Evolutionary conservation across 2,113 vertebrate species (phyloP), one percentile per base, ranked within the genome.

Genomic region (Procavia capensis): DNA sequence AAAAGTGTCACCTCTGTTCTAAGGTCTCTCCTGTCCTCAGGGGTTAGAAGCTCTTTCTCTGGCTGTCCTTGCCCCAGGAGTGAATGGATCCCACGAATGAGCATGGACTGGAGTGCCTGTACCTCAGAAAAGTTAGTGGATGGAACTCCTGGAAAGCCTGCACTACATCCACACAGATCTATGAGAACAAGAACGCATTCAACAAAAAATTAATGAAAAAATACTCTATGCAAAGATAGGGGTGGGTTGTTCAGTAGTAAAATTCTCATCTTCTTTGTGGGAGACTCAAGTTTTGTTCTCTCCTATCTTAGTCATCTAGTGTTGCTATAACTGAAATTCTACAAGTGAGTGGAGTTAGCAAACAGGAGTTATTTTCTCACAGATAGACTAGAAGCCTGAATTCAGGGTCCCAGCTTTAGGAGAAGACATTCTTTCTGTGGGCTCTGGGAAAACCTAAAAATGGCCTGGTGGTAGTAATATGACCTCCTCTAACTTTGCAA

Each of bases 171-270:
- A 27, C 1, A 3, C 7, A 2, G 10, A 22, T 16, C 24, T 34
- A 1, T 16, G 27, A 50, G 27, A 27, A 3, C 27, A 2, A 63
- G 7, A 22, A 0, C 0, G 29, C 6, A 29, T n/a, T 39, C 63
- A 24, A 16, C 2, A 29, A 50, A 29, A n/a, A n/a, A 2, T 4
- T 7, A 16, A 45, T 4, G 1, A 41, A 54, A 36, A 9, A 41
- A 59, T 50, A 31, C 17, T 43, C 16, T 50, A 9, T 34, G 45
- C 45, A 45, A 70, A 70, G 68, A 34, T 66, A 27, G 63, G 31
- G 31, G 63, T 11, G 34, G 63, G 6, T 70, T 34, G n/a, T 17
- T 36, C n/a, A 36, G 34, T 70, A n/a, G 34, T 36, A 39, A 36
- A 39, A 72, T 39, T 36, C 29, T 24, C 11, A 14, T 9, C 70